Evolutionary conservation across 2,113 vertebrate genomes (phyloP).

Genomic region (Dicaeum eximium): DNA sequence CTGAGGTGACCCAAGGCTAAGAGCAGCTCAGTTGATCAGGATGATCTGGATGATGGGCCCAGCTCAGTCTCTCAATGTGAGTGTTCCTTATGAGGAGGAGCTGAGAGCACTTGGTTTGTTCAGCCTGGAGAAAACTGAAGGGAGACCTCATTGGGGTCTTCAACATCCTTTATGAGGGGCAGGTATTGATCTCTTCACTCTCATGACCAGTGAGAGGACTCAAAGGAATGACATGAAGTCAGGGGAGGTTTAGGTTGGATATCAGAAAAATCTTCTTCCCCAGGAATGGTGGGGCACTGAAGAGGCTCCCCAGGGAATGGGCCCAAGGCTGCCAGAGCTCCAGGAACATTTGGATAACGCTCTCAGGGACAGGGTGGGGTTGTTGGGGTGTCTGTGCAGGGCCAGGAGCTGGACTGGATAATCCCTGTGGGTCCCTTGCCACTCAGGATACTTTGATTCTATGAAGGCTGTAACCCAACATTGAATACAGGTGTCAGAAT

Average conservation of each 20-base stretch:
- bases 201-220: too few relatives aligned
- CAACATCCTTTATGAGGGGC: not conserved
- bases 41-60: not conserved
- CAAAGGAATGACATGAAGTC: not conserved
- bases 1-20: not conserved
- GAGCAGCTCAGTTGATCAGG: not conserved
- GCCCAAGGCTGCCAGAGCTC: not conserved
- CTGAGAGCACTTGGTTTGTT: not conserved
- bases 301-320: not conserved
- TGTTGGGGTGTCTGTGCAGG: not conserved
- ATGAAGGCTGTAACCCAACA: rapidly evolving
- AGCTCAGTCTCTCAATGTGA: not conserved
- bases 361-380: not conserved
- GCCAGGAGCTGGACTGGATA: not conserved
- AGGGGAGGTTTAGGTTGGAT: not conserved
- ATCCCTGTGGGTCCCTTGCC: not conserved
- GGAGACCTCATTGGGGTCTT: not conserved
- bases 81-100: not conserved
- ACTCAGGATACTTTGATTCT: not conserved
- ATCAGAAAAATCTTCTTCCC: not conserved
- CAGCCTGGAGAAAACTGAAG: not conserved
- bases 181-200: not conserved
- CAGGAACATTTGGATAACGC: rapidly evolving
- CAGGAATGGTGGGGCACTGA: not conserved
- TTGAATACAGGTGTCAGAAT: not conserved